Percentiles rank a stretch among this genome's conserved stretches.
Conservation (phyloP, 2,113 vertebrate species). For the Malaclemys terrapin region DNA sequence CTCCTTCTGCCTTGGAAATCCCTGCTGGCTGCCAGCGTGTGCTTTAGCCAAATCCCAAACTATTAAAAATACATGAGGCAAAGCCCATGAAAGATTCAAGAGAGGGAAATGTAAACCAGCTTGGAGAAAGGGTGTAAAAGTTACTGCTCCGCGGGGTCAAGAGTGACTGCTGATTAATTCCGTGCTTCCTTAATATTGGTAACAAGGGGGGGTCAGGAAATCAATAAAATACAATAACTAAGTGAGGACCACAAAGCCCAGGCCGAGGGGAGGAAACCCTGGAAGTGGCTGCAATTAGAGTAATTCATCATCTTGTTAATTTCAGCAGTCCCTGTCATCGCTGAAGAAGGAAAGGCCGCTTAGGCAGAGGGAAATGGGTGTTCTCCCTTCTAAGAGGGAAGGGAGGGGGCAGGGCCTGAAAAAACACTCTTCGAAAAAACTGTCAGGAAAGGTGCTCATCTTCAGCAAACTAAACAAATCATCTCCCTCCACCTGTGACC, state of each 20-base stretch:
- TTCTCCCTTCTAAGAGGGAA: slow-evolving; percentile 30
- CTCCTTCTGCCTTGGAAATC: neutral
- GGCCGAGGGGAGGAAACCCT: accelerated
- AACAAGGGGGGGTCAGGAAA: neutral
- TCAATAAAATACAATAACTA: accelerated
- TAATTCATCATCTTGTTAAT: neutral
- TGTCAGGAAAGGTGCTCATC: neutral
- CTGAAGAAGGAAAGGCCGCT: neutral
- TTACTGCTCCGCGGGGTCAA: neutral
- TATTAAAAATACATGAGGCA: neutral
- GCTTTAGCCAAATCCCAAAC: neutral
- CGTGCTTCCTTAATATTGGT: neutral
- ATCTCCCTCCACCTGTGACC: neutral
- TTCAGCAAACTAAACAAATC: neutral
- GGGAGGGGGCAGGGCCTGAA: slow-evolving; percentile 11
- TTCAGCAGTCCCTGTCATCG: neutral
- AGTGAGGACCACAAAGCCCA: neutral
- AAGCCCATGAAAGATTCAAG: neutral
- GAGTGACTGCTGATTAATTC: neutral
- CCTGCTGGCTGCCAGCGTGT: accelerated
- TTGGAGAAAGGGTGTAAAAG: neutral
- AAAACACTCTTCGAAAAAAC: neutral
- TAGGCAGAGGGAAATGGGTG: slow-evolving; percentile 30
- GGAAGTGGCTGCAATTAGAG: neutral
- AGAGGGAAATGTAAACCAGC: neutral